phyloP scores from a whole-genome alignment of 1,140 invertebrate species.

The Lordiphosa stackelbergi region DNA sequence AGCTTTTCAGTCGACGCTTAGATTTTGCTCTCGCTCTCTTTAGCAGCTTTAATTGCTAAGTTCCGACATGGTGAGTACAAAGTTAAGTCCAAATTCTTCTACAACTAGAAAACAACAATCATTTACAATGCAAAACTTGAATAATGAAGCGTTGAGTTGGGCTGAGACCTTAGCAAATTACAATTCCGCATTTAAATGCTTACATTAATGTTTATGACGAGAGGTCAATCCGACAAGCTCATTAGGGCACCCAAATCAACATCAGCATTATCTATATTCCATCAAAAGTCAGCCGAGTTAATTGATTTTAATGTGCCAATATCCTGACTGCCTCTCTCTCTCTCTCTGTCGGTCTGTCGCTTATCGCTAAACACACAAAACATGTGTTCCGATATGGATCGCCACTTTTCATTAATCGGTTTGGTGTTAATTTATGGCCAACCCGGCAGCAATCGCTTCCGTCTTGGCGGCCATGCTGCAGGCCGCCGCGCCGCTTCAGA shows the following conservation, averaged over 20 bases:
- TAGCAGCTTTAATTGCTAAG: no score
- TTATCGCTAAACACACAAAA: slow-evolving; percentile 17
- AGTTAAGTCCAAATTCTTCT: no score
- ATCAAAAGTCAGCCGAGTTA: slow-evolving; percentile 45
- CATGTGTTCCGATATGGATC: slow-evolving; percentile 63
- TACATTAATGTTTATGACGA: slow-evolving; percentile 27
- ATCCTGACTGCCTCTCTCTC: slow-evolving; percentile 30
- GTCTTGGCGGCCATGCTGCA: slow-evolving; percentile 56
- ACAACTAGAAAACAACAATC: neutral
- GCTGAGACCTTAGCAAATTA: slow-evolving; percentile 39
- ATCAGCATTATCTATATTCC: slow-evolving; percentile 15
- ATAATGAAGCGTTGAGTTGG: slow-evolving; percentile 29
- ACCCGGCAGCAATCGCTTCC: slow-evolving; percentile 55
- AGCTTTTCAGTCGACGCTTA: no score
- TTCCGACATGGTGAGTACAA: no score
- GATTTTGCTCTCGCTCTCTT: no score
- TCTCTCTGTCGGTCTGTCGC: neutral
- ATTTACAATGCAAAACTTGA: slow-evolving; percentile 38
- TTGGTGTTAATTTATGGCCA: slow-evolving; percentile 70
- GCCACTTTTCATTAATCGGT: slow-evolving; percentile 71
- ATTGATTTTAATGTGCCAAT: slow-evolving; percentile 66
- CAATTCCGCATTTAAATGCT: slow-evolving; percentile 40
- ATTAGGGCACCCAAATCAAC: slow-evolving; percentile 32
- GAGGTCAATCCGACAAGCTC: slow-evolving; percentile 29
- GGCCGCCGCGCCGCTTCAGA: slow-evolving; percentile 41